phyloP scores from a whole-genome alignment of 2,113 vertebrate genomes.

The Hydropotes inermis region DNA sequence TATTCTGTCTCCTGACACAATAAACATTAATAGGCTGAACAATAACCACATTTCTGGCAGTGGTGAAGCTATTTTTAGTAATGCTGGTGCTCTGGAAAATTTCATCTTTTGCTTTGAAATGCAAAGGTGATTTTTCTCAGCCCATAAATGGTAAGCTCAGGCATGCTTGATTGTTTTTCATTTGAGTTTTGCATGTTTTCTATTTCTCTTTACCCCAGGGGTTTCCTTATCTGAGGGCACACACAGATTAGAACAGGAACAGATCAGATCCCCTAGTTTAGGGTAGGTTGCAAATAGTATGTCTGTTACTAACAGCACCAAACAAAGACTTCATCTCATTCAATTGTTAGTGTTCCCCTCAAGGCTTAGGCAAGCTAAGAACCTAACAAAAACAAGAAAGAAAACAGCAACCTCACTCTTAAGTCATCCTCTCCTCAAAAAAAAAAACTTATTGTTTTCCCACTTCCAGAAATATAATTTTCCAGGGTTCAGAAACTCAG shows the following conservation, averaged over 20 bases:
- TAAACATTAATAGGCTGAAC: slow-evolving; percentile 28
- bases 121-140: slow-evolving; percentile 21
- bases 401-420: slow-evolving; percentile 20
- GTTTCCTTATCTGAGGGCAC: slow-evolving; percentile 28
- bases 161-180: slow-evolving; percentile 1
- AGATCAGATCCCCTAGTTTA: background rate
- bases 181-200: background rate
- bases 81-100: slow-evolving; percentile 37
- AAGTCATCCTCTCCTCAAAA: background rate
- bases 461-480: slow-evolving; percentile 28
- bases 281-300: background rate
- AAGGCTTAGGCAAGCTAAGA: background rate
- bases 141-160: background rate
- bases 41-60: background rate
- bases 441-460: background rate
- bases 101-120: slow-evolving; percentile 42
- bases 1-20: background rate
- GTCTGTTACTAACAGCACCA: background rate
- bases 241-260: background rate
- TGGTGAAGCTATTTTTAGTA: slow-evolving; percentile 39
- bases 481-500: background rate
- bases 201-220: background rate
- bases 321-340: background rate
- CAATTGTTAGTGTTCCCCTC: background rate
- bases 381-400: slow-evolving; percentile 23